Percentiles rank a stretch among this genome's conserved stretches.
Conservation (phyloP, 2,113 vertebrate genomes). For the Cottus gobio region DNA sequence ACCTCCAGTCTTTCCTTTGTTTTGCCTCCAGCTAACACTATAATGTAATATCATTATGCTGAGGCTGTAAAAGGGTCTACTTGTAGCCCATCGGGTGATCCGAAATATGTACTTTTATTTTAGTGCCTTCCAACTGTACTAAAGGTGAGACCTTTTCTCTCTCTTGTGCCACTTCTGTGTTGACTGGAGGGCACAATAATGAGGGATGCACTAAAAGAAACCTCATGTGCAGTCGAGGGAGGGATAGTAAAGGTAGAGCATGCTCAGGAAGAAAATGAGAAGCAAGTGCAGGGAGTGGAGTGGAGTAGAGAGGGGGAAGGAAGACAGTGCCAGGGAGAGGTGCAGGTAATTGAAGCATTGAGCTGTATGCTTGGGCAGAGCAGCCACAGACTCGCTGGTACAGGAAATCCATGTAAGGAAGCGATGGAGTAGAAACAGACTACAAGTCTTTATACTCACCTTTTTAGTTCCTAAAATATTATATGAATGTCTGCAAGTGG, state of each 20-base stretch:
- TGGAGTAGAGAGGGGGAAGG: background rate
- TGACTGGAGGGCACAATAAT: slow-evolving; percentile 21
- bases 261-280: slow-evolving; percentile 34
- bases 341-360: slow-evolving; percentile 35
- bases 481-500: background rate
- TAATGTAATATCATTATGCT: background rate
- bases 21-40: background rate
- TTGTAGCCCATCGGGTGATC: slow-evolving; percentile 15
- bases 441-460: slow-evolving; percentile 5
- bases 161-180: background rate
- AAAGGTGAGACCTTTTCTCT: background rate
- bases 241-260: background rate
- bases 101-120: background rate
- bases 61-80: background rate
- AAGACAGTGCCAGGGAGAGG: background rate
- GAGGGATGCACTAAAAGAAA: slow-evolving; percentile 1
- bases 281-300: slow-evolving; percentile 10
- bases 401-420: slow-evolving; percentile 33
- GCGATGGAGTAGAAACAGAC: slow-evolving; percentile 23
- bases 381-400: slow-evolving; percentile 34
- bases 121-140: background rate
- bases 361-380: slow-evolving; percentile 25
- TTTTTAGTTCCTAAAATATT: background rate
- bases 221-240: background rate
- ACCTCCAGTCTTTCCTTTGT: background rate